Evolutionary conservation across 1,140 invertebrate genomes (phyloP).

Genomic region (Telenomus remus): DNA sequence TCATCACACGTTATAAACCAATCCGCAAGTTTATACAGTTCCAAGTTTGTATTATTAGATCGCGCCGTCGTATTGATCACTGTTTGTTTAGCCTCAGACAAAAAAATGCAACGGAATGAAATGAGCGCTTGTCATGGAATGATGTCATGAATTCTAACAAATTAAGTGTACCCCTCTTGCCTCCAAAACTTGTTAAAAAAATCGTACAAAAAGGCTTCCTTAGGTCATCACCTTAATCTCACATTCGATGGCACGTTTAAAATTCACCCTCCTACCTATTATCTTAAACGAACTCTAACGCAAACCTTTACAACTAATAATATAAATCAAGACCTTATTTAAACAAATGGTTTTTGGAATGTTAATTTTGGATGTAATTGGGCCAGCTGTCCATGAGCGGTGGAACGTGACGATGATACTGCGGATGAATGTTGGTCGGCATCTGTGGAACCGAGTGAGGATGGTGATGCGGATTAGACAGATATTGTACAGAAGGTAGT

Average conservation of each 20-base stretch:
- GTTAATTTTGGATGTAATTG: constrained; percentile 57
- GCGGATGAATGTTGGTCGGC: constrained; percentile 54
- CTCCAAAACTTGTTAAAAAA: too few relatives aligned
- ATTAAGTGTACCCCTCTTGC: constrained; percentile 33
- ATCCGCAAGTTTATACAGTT: constrained; percentile 57
- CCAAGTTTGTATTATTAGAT: constrained; percentile 67
- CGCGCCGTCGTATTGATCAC: constrained; percentile 41
- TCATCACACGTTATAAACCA: constrained; percentile 54
- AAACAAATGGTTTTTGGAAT: too few relatives aligned
- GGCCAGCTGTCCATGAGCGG: constrained; percentile 67
- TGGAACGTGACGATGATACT: constrained; percentile 68
- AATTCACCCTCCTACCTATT: constrained; percentile 4
- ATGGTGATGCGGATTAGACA: constrained; percentile 63
- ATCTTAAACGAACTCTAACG: not conserved
- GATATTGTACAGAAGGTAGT: constrained; percentile 68
- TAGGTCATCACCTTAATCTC: constrained; percentile 2
- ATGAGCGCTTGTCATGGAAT: constrained; percentile 74
- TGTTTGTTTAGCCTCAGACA: constrained; percentile 68
- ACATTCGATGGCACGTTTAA: constrained; percentile 14
- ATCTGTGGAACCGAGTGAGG: constrained; percentile 60
- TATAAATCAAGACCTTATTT: too few relatives aligned
- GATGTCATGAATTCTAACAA: constrained; percentile 71
- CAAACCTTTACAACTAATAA: too few relatives aligned
- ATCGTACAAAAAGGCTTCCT: too few relatives aligned
- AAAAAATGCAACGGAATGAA: constrained; percentile 71